Base-by-base conservation (phyloP, 2,888 invertebrate genomes). In the Romanomermis culicivorax region DNA sequence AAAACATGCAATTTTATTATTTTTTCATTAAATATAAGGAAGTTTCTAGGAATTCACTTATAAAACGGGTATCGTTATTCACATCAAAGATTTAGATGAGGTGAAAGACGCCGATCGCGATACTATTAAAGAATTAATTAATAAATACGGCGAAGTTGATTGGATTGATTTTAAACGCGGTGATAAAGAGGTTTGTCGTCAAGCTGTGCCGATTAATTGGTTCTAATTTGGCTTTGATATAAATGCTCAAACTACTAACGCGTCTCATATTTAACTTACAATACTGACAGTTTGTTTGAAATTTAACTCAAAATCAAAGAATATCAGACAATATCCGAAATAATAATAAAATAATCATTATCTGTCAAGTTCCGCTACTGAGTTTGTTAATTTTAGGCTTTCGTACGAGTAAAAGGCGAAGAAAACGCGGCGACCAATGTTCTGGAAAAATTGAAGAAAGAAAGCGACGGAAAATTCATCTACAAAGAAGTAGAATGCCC, bases 391-490 rank as follows among this genome's bases (percentile, higher is more conserved):
- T 45, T 45, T 51, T 43, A 52, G 52, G 52, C 52, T 3, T 25
- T 52, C 27, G 42, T 52, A 70, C 26, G 55, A 2, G 23, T 52
- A 4, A 23, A 53, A 7, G 54, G 42, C 51, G 48, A 43, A 29
- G 52, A 52, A 27, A 52, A 52, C 49, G 49, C 23, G 2, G 55
- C 55, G 14, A 49, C 17, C 2, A 24, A 29, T 2, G 29, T 26
- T 2, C 11, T 42, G 48, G 45, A 30, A 23, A 47, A 47, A 27
- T 2, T 42, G 17, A 36, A 20, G 23, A 49, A 55, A 24, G 42
- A 42, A 4, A 52, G 23, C 42, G 52, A 52, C 17, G 52, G 52
- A 3, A 43, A 52, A 52, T 4, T 52, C 24, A 24, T 7, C 3
- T 2, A 42, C 25, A 25, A 26, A 2, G 52, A 36, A 11, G 24